phyloP scores from a whole-genome alignment of 2,797 vertebrate species.

The Acropternis orthonyx region DNA sequence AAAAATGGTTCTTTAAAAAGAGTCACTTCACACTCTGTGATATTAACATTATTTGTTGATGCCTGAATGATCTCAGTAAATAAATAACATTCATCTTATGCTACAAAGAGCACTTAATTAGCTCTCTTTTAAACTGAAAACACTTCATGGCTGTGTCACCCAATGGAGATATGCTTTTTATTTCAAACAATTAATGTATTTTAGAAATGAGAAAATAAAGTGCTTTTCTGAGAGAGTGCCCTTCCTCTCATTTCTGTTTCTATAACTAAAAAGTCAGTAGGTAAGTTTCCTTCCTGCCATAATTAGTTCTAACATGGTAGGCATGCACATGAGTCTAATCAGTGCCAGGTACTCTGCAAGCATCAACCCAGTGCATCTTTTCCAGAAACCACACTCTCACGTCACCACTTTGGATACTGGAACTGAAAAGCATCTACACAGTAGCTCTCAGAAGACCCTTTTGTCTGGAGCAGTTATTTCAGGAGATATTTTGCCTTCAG shows the following conservation, averaged over 20 bases:
- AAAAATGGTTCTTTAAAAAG: neutral
- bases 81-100: neutral
- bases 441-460: neutral
- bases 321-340: neutral
- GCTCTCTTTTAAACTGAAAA: neutral
- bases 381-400: neutral
- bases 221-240: neutral
- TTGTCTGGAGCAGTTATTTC: neutral
- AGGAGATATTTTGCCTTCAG: neutral
- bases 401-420: neutral
- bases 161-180: neutral
- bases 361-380: neutral
- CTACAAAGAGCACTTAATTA: neutral
- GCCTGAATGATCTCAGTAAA: conserved; percentile 10
- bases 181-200: neutral
- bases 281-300: neutral
- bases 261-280: neutral
- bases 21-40: neutral
- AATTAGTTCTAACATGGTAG: neutral
- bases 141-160: neutral
- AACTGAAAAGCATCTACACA: neutral
- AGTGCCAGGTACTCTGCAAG: neutral
- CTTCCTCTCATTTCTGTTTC: neutral
- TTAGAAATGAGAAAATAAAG: neutral
- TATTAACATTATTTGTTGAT: neutral